Conservation (phyloP, 2,113 vertebrate genomes). For the Antechinus stuartii region DNA sequence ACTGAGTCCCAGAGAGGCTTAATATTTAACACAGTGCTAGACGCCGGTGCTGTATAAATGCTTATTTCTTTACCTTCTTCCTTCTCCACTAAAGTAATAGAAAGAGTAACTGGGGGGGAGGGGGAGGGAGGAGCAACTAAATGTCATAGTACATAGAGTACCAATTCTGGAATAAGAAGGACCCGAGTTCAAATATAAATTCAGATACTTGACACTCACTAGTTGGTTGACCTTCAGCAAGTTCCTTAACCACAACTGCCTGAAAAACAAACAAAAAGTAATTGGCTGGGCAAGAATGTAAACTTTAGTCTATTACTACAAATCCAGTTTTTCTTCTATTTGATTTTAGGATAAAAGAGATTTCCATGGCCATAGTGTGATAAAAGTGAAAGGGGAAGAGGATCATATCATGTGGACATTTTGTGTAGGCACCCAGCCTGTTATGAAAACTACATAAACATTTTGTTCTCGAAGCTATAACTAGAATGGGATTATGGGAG, state of each 20-base stretch:
- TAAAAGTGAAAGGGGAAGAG: background rate
- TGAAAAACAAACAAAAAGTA: background rate
- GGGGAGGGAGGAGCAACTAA: background rate
- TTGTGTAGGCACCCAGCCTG: background rate
- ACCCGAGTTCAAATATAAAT: no score
- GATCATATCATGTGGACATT: background rate
- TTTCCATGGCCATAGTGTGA: background rate
- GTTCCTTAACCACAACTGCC: no score
- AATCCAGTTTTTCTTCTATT: background rate
- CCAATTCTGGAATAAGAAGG: no score
- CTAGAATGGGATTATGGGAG: background rate
- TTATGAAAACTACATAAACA: background rate
- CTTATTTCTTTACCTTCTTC: background rate
- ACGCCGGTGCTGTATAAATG: background rate
- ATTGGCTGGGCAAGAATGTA: background rate
- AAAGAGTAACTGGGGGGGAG: background rate
- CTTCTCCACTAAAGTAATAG: background rate
- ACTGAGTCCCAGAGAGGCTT: background rate
- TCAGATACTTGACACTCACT: no score
- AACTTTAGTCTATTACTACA: background rate
- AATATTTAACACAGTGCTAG: background rate
- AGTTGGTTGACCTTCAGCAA: no score
- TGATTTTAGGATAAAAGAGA: background rate
- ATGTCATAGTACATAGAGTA: no score
- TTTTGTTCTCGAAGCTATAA: background rate